Conservation (phyloP, 2,797 vertebrate genomes). For the Notoglanidium macrostoma region DNA sequence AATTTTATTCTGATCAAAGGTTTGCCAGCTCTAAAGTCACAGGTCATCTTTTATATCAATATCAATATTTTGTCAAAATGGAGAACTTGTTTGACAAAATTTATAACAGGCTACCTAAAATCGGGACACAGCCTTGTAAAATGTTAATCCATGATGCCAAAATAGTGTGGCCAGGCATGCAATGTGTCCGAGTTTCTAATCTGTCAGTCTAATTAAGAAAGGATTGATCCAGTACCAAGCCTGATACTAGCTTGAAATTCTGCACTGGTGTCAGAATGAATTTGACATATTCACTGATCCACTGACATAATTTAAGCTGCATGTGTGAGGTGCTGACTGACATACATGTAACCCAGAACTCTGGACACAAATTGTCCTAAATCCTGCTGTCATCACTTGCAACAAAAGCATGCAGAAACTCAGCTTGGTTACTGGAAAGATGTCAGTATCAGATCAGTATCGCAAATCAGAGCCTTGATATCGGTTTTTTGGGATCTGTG, state of each 20-base stretch:
- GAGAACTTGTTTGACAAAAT: not conserved
- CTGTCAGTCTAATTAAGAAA: not conserved
- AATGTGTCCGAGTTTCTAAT: not conserved
- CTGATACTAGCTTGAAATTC: not conserved
- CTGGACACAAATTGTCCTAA: not conserved
- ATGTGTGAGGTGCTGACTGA: constrained; percentile 14
- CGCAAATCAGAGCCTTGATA: not conserved
- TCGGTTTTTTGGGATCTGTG: not conserved
- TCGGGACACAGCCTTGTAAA: not conserved
- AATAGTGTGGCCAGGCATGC: not conserved
- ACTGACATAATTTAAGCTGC: constrained; percentile 3
- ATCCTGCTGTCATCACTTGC: constrained; percentile 12
- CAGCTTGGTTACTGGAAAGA: not conserved
- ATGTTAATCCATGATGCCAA: not conserved
- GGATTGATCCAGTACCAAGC: not conserved
- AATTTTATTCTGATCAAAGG: not conserved
- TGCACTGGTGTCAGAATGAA: not conserved
- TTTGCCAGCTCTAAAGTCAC: not conserved
- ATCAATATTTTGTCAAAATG: not conserved
- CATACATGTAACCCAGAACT: not conserved
- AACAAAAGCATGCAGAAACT: not conserved
- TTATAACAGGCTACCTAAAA: not conserved
- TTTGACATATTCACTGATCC: not conserved
- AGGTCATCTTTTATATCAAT: not conserved
- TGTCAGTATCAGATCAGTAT: not conserved